Evolutionary conservation across 1,140 invertebrate species (phyloP), one percentile per base, ranked within the genome.

Genomic region (Chrysomallon squamiferum): DNA sequence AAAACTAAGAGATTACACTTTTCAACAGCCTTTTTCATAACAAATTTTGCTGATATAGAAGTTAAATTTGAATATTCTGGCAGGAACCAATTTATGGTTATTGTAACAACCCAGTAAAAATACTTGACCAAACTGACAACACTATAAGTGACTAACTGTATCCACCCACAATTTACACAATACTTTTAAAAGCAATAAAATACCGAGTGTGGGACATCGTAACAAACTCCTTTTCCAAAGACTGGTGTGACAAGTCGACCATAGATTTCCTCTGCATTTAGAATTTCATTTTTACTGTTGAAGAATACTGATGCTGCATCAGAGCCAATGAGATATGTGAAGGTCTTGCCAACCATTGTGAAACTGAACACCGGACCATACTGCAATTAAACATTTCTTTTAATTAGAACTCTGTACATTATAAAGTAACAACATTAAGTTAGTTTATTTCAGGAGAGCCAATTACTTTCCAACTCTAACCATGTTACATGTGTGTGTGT

Each of bases 241-340:
- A 82, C 80, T 20, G 80, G 80, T 4, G 79, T 80, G 0, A 73
- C 75, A 7, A 82, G 64, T 3, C 73, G 72, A 43, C 71, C 68
- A 65, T 82, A 82, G 2, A 82, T 75, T n/a, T 82, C 79, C 61
- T 82, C 80, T 41, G 80, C 80, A 75, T 82, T 82, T 32, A 82
- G 65, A 45, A 73, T 69, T 63, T 82, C 80, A 74, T 82, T 82
- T 56, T 69, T 77, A 66, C 80, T 82, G 69, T 80, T 80, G 65
- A 82, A 82, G 45, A 82, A 70, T 13, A 80, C 59, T 2, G 74
- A 74, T 38, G 72, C 41, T 3, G 79, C 64, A 9, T 82, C 78
- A 32, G 76, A 74, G 0, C 79, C 79, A 43, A 80, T 60, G 38
- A 82, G 68, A 59, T 80, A 82, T 22, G 80, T 82, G 72, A 82